Percentiles rank a stretch among this genome's conserved stretches.
Conservation (phyloP, 2,113 vertebrate species). For the Tauraco erythrolophus region DNA sequence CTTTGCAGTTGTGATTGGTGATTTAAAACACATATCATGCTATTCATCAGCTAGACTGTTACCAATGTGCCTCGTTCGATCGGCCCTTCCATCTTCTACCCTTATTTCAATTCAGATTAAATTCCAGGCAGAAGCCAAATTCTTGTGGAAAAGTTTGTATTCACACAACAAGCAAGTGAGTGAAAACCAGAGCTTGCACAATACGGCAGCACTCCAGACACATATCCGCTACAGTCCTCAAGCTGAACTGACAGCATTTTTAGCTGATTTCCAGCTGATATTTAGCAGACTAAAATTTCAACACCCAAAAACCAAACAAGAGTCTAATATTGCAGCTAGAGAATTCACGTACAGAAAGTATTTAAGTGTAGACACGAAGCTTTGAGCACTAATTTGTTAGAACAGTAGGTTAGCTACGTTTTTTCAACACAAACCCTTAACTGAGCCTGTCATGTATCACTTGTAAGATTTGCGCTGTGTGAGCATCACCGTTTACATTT, state of each 20-base stretch:
- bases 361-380: background rate
- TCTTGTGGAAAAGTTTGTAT: background rate
- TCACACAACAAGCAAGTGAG: background rate
- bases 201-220: background rate
- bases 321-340: background rate
- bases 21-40: background rate
- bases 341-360: background rate
- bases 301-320: background rate
- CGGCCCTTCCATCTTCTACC: background rate
- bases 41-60: background rate
- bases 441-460: background rate
- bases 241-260: fast-evolving
- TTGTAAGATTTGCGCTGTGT: background rate
- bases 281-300: background rate
- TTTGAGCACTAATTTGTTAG: background rate
- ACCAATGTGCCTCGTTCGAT: background rate
- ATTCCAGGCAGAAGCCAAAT: background rate
- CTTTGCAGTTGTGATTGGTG: background rate
- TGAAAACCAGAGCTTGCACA: background rate
- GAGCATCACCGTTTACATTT: background rate
- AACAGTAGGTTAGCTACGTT: background rate
- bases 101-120: background rate
- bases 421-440: background rate
- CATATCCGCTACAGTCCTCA: fast-evolving
- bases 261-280: background rate